These are phyloP conservation scores for Campylomormyrus tamandua DNA, from an alignment of 2,113 vertebrate genomes.

Conservation along the genomic window DNA sequence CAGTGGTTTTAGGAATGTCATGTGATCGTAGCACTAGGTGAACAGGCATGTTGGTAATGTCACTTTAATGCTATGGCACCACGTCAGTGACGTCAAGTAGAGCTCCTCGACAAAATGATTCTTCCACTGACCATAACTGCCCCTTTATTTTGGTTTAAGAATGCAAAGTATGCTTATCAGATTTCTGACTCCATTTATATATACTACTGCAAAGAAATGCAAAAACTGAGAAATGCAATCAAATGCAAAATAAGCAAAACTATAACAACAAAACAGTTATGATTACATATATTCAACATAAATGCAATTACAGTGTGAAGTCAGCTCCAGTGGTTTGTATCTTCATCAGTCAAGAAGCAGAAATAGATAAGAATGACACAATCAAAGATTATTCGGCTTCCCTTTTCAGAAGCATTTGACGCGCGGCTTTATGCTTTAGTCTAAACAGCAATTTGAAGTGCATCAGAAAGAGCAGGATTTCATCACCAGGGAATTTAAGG, in stretches of 20 bases:
- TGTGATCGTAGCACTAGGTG: neutral
- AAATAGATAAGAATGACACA: constrained; percentile 1
- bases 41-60: neutral
- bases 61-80: neutral
- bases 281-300: neutral
- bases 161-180: neutral
- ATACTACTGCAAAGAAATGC: neutral
- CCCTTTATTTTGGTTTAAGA: neutral
- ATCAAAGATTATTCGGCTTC: neutral
- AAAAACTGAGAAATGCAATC: neutral
- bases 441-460: neutral
- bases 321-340: neutral
- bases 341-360: neutral
- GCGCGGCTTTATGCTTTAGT: neutral
- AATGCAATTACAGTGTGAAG: neutral
- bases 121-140: neutral
- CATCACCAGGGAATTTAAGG: neutral
- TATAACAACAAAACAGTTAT: neutral
- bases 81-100: neutral
- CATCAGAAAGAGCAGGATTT: neutral
- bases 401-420: neutral
- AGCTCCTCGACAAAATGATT: neutral
- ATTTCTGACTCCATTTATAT: neutral
- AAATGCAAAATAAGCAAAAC: neutral
- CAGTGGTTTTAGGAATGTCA: neutral